A percentile compares a stretch with the other conserved stretches of the same genome.
Conservation (phyloP, 2,888 invertebrate genomes). For the Drosophila affinis region DNA sequence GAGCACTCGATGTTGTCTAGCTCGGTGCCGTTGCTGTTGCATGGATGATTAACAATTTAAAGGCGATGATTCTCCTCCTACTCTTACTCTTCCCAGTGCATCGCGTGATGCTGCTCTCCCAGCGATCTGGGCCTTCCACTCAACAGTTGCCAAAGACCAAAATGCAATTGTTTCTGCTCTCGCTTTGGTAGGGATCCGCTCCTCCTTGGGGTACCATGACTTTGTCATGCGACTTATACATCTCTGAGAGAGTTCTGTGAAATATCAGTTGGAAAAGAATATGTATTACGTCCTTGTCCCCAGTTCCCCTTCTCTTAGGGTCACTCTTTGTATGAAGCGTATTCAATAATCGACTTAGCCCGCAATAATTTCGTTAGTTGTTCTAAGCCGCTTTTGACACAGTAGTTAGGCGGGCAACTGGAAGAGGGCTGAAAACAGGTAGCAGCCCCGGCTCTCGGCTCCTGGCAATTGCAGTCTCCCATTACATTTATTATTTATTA, state of each 20-base stretch:
- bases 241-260: too few species aligned
- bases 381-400: conserved; percentile 76
- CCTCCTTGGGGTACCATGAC: not conserved
- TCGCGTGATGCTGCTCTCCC: conserved; percentile 61
- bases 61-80: conserved; percentile 42
- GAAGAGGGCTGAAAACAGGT: conserved; percentile 66
- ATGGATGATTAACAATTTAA: conserved; percentile 63
- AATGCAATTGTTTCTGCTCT: conserved; percentile 54
- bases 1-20: conserved; percentile 35
- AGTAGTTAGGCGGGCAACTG: conserved; percentile 64
- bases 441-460: conserved; percentile 52
- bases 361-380: conserved; percentile 43
- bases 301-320: too few species aligned
- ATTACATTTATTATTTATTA: conserved; percentile 83
- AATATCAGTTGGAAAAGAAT: not conserved
- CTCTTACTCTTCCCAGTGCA: conserved; percentile 15
- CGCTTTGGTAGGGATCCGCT: not conserved
- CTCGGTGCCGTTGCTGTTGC: conserved; percentile 1
- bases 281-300: not conserved
- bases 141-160: conserved; percentile 45
- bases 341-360: conserved; percentile 26
- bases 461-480: conserved; percentile 71
- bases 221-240: not conserved
- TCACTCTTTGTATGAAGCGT: conserved; percentile 36
- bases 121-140: conserved; percentile 18